phyloP scores from a whole-genome alignment of 1,140 invertebrate genomes.

The Drosophila ohnishii region DNA sequence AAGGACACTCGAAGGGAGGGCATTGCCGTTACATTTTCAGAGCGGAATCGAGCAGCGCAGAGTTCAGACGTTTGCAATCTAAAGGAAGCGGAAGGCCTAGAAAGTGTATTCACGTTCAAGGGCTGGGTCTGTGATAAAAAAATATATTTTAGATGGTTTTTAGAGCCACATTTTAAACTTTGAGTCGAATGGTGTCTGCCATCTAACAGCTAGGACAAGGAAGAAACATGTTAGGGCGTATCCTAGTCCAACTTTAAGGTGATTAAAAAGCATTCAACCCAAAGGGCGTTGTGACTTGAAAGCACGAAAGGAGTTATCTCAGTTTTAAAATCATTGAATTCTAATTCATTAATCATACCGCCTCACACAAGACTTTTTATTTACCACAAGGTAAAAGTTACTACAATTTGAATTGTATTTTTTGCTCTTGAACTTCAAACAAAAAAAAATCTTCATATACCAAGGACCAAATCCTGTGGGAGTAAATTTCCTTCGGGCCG shows the following conservation, averaged over 20 bases:
- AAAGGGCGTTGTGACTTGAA: slow-evolving; percentile 45
- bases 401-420: slow-evolving; percentile 23
- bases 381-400: not conserved
- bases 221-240: slow-evolving; percentile 33
- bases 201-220: not conserved
- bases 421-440: slow-evolving; percentile 78
- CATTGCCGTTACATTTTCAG: slow-evolving; percentile 37
- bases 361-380: not conserved
- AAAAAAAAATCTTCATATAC: slow-evolving; percentile 62
- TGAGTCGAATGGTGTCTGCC: not conserved
- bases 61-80: slow-evolving; percentile 41
- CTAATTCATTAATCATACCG: too few relatives aligned
- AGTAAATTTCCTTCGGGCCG: slow-evolving; percentile 62
- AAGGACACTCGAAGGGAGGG: slow-evolving; percentile 50
- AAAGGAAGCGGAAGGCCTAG: not conserved
- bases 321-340: not conserved
- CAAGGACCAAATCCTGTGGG: slow-evolving; percentile 43
- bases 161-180: not conserved
- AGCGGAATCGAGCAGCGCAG: slow-evolving; percentile 43
- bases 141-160: not conserved
- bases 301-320: not conserved
- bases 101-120: slow-evolving; percentile 1
- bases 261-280: slow-evolving; percentile 15
- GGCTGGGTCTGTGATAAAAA: not conserved
- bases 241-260: slow-evolving; percentile 20